These are phyloP conservation scores for Hippocampus kuda DNA, from an alignment of 2,797 vertebrate species.

Conservation along the genomic window DNA sequence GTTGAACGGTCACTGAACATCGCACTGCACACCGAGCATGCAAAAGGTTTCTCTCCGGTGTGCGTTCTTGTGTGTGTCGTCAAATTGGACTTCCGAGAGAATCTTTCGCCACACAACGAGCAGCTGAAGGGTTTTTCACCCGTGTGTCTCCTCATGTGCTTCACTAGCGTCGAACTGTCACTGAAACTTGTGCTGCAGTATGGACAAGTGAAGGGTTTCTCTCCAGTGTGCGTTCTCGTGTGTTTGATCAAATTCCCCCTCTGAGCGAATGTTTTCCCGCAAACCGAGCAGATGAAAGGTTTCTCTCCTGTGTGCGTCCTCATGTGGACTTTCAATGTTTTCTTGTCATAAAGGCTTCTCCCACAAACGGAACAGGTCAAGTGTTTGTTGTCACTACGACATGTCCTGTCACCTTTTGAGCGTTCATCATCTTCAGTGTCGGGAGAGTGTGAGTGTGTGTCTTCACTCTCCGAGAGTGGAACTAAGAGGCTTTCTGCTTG, in stretches of 20 bases:
- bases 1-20: not conserved
- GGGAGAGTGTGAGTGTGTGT: not conserved
- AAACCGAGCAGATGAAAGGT: not conserved
- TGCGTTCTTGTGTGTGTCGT: conserved; percentile 2
- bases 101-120: not conserved
- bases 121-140: conserved; percentile 5
- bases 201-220: conserved; percentile 4
- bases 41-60: conserved; percentile 3
- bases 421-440: not conserved
- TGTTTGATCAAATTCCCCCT: conserved; percentile 4
- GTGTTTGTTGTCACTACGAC: not conserved
- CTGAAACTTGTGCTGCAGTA: conserved; percentile 2
- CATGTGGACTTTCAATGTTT: conserved; percentile 7
- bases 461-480: not conserved
- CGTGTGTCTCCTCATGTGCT: conserved; percentile 1
- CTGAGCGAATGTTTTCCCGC: conserved; percentile 1
- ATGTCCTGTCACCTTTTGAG: not conserved
- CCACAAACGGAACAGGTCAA: not conserved
- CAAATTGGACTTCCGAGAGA: conserved; percentile 2
- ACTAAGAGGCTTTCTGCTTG: not conserved
- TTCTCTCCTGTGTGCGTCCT: conserved; percentile 2
- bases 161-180: not conserved
- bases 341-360: conserved; percentile 1
- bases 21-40: not conserved
- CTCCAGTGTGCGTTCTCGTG: conserved; percentile 2